Conservation (phyloP, 92 coral and sea anemone genomes). For the Actinernus sp. region DNA sequence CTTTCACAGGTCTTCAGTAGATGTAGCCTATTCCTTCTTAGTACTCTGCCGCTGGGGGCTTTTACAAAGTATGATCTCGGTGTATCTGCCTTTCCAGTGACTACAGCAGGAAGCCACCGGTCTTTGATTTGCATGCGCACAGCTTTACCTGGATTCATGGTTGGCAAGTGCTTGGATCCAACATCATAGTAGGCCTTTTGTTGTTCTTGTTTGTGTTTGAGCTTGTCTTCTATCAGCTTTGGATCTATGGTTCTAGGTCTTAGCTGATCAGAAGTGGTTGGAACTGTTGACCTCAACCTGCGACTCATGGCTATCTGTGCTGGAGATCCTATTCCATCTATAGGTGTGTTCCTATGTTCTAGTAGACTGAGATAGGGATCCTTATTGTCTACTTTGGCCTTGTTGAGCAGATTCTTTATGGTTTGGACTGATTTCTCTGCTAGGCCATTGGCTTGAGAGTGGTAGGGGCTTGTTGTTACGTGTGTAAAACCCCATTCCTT, state of each 20-base stretch:
- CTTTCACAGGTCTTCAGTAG: too few species aligned
- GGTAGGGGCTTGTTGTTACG: constrained; percentile 25
- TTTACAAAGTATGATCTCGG: constrained; percentile 50
- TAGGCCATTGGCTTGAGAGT: constrained; percentile 30
- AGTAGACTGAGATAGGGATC: constrained; percentile 29
- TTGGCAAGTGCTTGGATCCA: constrained; percentile 23
- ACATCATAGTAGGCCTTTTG: constrained; percentile 33
- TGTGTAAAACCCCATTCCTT: constrained; percentile 43
- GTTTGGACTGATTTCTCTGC: constrained; percentile 16
- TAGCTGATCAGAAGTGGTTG: constrained; percentile 10
- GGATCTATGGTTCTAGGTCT: too few species aligned
- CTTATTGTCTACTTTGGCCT: constrained; percentile 13
- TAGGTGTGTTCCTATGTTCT: constrained; percentile 36
- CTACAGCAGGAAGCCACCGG: constrained; percentile 47
- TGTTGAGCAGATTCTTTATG: constrained; percentile 12
- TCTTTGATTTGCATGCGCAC: constrained; percentile 32
- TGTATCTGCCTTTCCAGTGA: constrained; percentile 6
- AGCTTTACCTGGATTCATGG: constrained; percentile 30
- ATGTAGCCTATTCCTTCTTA: too few species aligned
- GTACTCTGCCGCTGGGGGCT: too few species aligned
- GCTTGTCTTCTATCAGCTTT: too few species aligned
- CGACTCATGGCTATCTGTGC: constrained; percentile 50
- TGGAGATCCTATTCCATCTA: constrained; percentile 26
- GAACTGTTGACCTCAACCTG: constrained; percentile 24
- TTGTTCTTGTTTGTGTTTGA: too few species aligned